phyloP scores from a whole-genome alignment of 2,888 invertebrate genomes.

The Charanyca ferruginea region DNA sequence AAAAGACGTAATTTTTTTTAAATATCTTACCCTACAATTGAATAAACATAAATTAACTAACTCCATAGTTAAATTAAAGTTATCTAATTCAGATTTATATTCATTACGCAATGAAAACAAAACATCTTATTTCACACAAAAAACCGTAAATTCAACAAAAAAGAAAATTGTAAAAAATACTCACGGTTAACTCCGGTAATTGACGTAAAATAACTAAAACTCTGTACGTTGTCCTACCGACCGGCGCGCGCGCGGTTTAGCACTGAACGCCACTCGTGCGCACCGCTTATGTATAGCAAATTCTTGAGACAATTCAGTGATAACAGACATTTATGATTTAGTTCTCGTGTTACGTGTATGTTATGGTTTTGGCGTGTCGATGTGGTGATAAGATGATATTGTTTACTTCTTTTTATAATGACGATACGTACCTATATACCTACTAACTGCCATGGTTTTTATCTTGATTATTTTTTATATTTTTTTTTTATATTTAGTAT shows the following conservation, averaged over 20 bases:
- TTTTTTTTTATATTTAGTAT: no score
- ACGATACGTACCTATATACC: no score
- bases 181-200: slow-evolving; percentile 43
- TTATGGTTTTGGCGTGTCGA: slow-evolving; percentile 24
- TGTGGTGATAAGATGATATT: slow-evolving; percentile 7
- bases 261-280: slow-evolving; percentile 56
- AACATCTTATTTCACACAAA: not conserved
- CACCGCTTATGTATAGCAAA: slow-evolving; percentile 27
- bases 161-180: slow-evolving; percentile 14
- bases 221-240: slow-evolving; percentile 46
- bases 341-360: slow-evolving; percentile 27
- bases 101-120: not conserved
- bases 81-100: not conserved
- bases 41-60: no score
- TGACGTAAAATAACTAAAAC: slow-evolving; percentile 34
- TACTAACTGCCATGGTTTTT: no score
- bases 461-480: no score
- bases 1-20: no score
- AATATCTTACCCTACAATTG: no score
- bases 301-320: slow-evolving; percentile 54
- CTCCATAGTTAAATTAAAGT: no score
- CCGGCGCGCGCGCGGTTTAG: slow-evolving; percentile 40
- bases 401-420: no score
- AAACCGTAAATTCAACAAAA: not conserved
- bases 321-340: slow-evolving; percentile 38